phyloP scores from a whole-genome alignment of 37 sponge, comb jelly and placozoan genomes.

The Aplysina aerophoba region DNA sequence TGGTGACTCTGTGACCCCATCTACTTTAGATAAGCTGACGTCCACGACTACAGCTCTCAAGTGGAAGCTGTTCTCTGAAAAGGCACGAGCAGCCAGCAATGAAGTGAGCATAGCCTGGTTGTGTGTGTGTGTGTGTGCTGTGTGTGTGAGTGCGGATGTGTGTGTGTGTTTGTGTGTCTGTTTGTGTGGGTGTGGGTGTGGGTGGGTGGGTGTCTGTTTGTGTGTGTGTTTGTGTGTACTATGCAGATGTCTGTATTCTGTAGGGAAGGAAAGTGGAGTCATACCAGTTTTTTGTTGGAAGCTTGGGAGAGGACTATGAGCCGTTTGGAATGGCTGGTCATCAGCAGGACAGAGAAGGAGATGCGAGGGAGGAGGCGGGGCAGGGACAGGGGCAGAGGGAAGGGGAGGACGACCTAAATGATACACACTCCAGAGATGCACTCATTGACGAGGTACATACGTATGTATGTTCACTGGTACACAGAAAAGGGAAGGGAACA shows the following conservation, averaged over 20 bases:
- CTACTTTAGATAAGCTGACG: too few species aligned
- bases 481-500: too few species aligned
- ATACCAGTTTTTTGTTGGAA: constrained; percentile 19
- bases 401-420: constrained; percentile 19
- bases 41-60: not conserved
- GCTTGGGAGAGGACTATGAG: not conserved
- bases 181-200: not conserved
- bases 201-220: too few species aligned
- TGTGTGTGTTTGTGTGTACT: not conserved
- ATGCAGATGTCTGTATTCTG: not conserved
- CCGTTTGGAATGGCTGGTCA: not conserved
- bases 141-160: too few species aligned
- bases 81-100: not conserved
- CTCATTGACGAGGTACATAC: constrained; percentile 14
- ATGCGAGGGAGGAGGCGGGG: not conserved
- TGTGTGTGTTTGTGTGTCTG: too few species aligned
- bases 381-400: not conserved
- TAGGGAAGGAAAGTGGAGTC: not conserved
- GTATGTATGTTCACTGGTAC: too few species aligned
- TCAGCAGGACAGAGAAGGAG: not conserved
- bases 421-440: constrained; percentile 34
- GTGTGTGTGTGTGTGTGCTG: not conserved
- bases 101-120: not conserved
- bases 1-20: too few species aligned
- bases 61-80: constrained; percentile 31